Evolutionary conservation across 2,113 vertebrate genomes (phyloP).

Genomic region (Mellivora capensis): DNA sequence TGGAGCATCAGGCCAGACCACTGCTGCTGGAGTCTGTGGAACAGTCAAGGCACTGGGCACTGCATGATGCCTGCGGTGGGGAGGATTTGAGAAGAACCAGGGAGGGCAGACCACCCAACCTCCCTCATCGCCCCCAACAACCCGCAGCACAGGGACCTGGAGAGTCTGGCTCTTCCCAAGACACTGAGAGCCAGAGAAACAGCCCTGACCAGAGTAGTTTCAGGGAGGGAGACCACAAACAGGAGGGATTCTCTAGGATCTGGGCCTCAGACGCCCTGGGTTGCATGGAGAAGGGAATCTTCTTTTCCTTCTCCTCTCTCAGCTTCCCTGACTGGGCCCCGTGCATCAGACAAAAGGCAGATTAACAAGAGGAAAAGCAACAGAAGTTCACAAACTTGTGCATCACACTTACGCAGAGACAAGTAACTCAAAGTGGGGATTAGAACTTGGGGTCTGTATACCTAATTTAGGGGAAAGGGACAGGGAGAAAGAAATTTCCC

Average conservation of each 20-base stretch:
- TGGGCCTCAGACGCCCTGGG: rapidly evolving
- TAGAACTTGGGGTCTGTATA: not conserved
- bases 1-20: not conserved
- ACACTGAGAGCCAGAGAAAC: not conserved
- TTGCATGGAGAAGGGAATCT: not conserved
- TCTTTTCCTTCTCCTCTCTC: not conserved
- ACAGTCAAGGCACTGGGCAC: not conserved
- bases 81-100: not conserved
- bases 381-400: not conserved
- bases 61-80: too few relatives aligned
- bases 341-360: not conserved
- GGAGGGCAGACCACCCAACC: not conserved
- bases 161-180: not conserved
- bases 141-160: not conserved
- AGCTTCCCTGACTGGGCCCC: too few relatives aligned
- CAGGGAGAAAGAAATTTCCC: not conserved
- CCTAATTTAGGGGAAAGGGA: not conserved
- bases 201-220: not conserved
- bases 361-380: not conserved
- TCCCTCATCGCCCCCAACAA: not conserved
- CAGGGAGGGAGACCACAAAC: not conserved
- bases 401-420: not conserved
- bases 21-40: not conserved
- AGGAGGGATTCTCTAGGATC: not conserved
- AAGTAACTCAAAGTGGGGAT: not conserved